These are phyloP conservation scores for Turnix velox DNA, from an alignment of 2,113 vertebrate species.

Conservation along the genomic window DNA sequence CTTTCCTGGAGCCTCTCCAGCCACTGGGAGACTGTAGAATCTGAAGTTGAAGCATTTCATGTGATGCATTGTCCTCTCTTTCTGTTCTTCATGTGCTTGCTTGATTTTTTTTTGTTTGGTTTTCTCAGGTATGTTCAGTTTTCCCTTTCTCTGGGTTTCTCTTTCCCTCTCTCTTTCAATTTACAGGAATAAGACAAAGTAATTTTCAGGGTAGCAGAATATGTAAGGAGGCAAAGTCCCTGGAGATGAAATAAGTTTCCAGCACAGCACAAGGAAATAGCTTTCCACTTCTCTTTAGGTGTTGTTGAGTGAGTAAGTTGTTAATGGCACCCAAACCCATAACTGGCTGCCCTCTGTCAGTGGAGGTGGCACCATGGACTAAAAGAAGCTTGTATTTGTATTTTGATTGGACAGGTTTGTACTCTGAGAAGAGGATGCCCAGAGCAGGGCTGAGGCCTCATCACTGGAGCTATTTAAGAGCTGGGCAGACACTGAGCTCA, in stretches of 20 bases:
- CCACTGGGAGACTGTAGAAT: too few species aligned
- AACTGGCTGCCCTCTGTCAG: background rate
- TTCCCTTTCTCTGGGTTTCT: conserved; percentile 5
- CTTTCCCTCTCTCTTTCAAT: conserved; percentile 32
- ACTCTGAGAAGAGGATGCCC: too few species aligned
- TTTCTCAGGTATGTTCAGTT: background rate
- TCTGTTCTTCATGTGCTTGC: background rate
- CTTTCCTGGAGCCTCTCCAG: too few species aligned
- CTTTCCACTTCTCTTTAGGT: background rate
- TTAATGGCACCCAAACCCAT: background rate
- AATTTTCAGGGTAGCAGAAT: conserved; percentile 50
- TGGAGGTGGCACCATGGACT: background rate
- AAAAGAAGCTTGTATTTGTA: background rate
- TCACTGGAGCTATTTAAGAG: too few species aligned
- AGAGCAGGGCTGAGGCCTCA: too few species aligned
- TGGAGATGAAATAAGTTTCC: conserved; percentile 1
- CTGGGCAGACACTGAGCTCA: too few species aligned
- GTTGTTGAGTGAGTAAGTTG: background rate
- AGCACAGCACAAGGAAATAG: background rate
- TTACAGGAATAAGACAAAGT: conserved; percentile 3
- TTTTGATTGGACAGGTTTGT: background rate
- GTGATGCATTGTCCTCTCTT: background rate
- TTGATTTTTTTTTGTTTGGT: background rate
- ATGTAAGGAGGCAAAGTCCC: conserved; percentile 19
- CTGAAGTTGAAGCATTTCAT: background rate